A percentile compares a stretch with the other conserved stretches of the same genome.
Conservation (phyloP, 2,113 vertebrate species). For the Pedionomus torquatus region DNA sequence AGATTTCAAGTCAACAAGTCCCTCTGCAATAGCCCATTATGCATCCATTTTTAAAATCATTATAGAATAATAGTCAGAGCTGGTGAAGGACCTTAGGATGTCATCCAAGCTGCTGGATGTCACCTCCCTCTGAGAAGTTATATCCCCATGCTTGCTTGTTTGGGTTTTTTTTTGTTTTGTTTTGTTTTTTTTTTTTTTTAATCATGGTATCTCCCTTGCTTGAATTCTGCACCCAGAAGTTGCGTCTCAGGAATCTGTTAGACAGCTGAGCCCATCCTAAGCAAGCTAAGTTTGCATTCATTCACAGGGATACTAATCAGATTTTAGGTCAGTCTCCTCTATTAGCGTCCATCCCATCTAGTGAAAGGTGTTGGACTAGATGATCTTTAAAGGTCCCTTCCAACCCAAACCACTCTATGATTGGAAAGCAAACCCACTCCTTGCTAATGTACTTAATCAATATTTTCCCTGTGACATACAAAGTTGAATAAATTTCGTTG, state of each 20-base stretch:
- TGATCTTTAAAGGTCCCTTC: background rate
- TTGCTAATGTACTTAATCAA: background rate
- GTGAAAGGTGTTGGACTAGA: background rate
- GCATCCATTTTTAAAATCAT: background rate
- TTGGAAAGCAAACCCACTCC: background rate
- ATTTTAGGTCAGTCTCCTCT: background rate
- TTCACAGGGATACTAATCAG: background rate
- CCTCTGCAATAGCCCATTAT: background rate
- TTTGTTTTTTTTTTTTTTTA: background rate
- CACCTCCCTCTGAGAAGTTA: background rate
- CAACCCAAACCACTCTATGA: background rate
- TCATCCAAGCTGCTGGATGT: background rate
- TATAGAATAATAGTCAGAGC: background rate
- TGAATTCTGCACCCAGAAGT: background rate
- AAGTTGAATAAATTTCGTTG: background rate
- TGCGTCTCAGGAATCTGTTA: background rate
- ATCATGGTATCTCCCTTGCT: background rate
- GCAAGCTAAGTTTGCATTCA: background rate
- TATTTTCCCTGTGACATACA: background rate
- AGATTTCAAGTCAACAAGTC: background rate
- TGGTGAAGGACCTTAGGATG: background rate
- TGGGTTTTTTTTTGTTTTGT: background rate
- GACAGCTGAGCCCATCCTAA: accelerated
- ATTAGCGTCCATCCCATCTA: background rate
- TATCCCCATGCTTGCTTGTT: background rate